Evolutionary conservation across 2,888 invertebrate genomes (phyloP).

Genomic region (Cybosia mesomella): DNA sequence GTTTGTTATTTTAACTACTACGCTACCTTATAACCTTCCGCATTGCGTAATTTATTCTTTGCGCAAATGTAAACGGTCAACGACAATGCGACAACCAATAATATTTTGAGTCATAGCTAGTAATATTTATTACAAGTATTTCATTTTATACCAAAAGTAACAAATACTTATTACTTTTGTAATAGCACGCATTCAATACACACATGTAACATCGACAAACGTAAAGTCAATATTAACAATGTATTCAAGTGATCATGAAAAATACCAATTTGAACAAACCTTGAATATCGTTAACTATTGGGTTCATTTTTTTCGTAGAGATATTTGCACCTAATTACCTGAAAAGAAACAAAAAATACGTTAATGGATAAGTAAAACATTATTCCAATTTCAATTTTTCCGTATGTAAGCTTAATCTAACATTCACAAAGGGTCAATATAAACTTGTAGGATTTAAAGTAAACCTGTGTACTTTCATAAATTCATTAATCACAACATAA

Average conservation of each 20-base stretch:
- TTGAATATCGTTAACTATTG: slow-evolving; percentile 50
- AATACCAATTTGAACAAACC: slow-evolving; percentile 60
- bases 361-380: neutral
- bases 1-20: neutral
- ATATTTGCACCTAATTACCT: slow-evolving; percentile 66
- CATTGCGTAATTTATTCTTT: slow-evolving; percentile 4
- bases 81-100: neutral
- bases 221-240: slow-evolving; percentile 55
- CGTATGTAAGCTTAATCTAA: neutral
- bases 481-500: neutral
- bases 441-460: neutral
- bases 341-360: slow-evolving; percentile 59
- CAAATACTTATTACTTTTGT: neutral
- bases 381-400: neutral
- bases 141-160: neutral
- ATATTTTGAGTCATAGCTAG: neutral
- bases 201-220: slow-evolving; percentile 26
- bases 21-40: neutral
- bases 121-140: neutral
- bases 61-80: neutral
- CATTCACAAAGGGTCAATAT: neutral
- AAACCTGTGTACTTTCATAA: no score
- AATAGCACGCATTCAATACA: slow-evolving; percentile 2
- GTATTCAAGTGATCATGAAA: slow-evolving; percentile 67
- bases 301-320: slow-evolving; percentile 42